Conservation (phyloP, 2,113 vertebrate genomes). For the Rhinichthys klamathensis region DNA sequence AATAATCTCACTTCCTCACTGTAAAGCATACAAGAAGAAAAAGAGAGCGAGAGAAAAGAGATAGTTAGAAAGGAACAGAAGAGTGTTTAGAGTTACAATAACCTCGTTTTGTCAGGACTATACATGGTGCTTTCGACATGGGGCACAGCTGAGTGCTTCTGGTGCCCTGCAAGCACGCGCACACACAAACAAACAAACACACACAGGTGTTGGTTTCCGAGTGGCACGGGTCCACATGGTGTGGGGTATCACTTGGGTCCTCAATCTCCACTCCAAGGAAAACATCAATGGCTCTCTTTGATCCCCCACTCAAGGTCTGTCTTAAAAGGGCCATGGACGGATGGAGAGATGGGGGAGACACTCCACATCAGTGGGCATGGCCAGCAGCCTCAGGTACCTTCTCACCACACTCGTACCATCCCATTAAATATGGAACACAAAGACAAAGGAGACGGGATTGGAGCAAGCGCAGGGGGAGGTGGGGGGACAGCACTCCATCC, state of each 20-base stretch:
- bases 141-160: neutral
- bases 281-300: constrained; percentile 76
- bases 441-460: constrained; percentile 74
- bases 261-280: constrained; percentile 68
- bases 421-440: constrained; percentile 81
- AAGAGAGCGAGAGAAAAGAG: constrained; percentile 24
- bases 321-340: constrained; percentile 71
- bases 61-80: constrained; percentile 32
- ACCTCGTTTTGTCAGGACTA: neutral
- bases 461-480: constrained; percentile 65
- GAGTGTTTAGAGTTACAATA: neutral
- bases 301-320: constrained; percentile 74
- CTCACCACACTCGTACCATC: constrained; percentile 69
- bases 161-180: neutral
- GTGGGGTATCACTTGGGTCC: constrained; percentile 58
- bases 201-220: constrained; percentile 47
- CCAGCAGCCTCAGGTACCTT: constrained; percentile 74
- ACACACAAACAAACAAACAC: constrained; percentile 35
- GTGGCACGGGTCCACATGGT: constrained; percentile 57
- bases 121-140: neutral
- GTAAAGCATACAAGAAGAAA: constrained; percentile 40
- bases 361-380: constrained; percentile 74
- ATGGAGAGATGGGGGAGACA: constrained; percentile 61
- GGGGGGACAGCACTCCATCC: constrained; percentile 75
- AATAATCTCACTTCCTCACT: constrained; percentile 59